Conservation (phyloP, 2,888 invertebrate genomes). For the Lymantria dispar region DNA sequence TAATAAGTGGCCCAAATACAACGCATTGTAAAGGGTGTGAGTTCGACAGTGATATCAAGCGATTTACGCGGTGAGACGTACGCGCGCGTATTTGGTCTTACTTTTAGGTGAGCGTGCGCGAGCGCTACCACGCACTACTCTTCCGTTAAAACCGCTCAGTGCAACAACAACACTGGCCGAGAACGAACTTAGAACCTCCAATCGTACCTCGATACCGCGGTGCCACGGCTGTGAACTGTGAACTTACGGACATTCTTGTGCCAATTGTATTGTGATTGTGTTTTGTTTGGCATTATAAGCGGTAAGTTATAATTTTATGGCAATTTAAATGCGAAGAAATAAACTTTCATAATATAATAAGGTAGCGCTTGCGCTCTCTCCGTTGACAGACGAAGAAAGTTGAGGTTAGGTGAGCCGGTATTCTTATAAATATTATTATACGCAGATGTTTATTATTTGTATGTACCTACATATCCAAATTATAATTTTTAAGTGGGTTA, state of each 20-base stretch:
- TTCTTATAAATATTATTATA: constrained; percentile 38
- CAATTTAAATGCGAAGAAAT: constrained; percentile 13
- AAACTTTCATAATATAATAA: constrained; percentile 42
- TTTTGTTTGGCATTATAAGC: constrained; percentile 40
- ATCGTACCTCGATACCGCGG: constrained; percentile 40
- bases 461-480: neutral
- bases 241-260: constrained; percentile 58
- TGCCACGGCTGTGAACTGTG: constrained; percentile 63
- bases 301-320: constrained; percentile 43
- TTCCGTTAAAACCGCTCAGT: constrained; percentile 71
- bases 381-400: constrained; percentile 50
- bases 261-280: constrained; percentile 57
- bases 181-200: constrained; percentile 73
- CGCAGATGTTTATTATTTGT: neutral
- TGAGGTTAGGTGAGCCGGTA: constrained; percentile 34
- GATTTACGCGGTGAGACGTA: constrained; percentile 49
- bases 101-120: constrained; percentile 72
- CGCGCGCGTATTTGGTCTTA: constrained; percentile 61
- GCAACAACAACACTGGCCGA: constrained; percentile 70
- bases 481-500: neutral
- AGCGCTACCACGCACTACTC: constrained; percentile 64
- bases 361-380: constrained; percentile 50
- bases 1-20: constrained; percentile 49
- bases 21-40: constrained; percentile 57
- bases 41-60: constrained; percentile 53